Evolutionary conservation across 2,888 invertebrate species (phyloP).

Genomic region (Willowsia nigromaculata): DNA sequence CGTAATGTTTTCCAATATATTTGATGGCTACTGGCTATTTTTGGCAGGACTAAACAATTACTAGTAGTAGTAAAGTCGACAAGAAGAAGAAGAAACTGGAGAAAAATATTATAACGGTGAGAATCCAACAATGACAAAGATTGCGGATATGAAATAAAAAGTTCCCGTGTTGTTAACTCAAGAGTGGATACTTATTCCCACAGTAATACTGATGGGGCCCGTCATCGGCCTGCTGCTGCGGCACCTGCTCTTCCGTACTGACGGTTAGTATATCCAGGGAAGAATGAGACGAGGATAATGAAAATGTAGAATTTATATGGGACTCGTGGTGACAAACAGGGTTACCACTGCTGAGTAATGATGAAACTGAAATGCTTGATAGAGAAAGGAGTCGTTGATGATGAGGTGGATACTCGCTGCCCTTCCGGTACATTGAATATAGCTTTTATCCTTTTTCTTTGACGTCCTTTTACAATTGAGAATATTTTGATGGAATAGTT

Average conservation of each 20-base stretch:
- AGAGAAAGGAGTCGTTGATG: conserved; percentile 48
- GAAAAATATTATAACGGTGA: not conserved
- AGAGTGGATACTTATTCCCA: conserved; percentile 2
- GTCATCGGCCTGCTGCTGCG: not conserved
- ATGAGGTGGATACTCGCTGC: conserved; percentile 35
- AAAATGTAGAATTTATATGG: not conserved
- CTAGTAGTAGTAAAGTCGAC: not conserved
- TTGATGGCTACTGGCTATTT: no score
- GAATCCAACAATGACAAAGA: not conserved
- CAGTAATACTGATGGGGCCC: not conserved
- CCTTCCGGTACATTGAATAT: conserved; percentile 44
- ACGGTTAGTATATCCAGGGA: not conserved
- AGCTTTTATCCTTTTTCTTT: conserved; percentile 15
- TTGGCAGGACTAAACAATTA: no score
- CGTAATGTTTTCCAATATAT: no score
- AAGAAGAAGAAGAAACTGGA: not conserved
- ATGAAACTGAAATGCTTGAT: conserved; percentile 47
- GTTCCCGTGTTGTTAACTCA: conserved; percentile 60
- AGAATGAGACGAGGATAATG: conserved; percentile 20
- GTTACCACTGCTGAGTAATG: conserved; percentile 9
- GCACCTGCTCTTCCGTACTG: not conserved
- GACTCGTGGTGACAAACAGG: conserved; percentile 10
- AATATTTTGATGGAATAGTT: not conserved
- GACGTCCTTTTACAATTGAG: conserved; percentile 1
- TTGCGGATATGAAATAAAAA: not conserved